These are phyloP conservation scores for Ailurus styani DNA, from an alignment of 2,113 vertebrate genomes.

Conservation along the genomic window DNA sequence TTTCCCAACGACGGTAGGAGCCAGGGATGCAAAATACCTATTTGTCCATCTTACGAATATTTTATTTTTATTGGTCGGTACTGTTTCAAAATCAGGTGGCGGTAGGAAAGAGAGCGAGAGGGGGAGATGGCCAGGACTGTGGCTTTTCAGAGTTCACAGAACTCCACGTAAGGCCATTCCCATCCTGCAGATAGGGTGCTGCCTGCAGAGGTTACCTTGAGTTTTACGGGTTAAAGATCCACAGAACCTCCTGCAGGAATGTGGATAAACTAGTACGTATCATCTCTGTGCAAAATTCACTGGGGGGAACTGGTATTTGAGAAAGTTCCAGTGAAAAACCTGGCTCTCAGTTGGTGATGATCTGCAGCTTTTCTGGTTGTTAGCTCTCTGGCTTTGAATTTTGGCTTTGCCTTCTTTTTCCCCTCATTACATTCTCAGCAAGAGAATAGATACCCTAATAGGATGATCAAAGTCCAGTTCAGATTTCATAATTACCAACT, in stretches of 20 bases:
- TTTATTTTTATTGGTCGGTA: neutral
- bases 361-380: neutral
- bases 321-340: neutral
- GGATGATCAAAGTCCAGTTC: neutral
- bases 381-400: neutral
- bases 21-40: neutral
- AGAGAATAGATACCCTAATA: slow-evolving; percentile 5
- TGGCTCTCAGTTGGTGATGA: neutral
- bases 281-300: neutral
- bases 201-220: neutral
- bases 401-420: neutral
- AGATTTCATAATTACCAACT: slow-evolving; percentile 1
- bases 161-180: fast-evolving
- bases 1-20: neutral
- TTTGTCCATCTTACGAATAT: neutral
- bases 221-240: neutral
- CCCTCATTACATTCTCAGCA: neutral
- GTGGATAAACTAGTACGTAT: neutral
- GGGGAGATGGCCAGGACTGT: neutral
- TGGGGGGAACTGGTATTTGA: neutral
- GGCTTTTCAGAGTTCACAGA: neutral
- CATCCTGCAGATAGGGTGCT: neutral
- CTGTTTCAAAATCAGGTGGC: neutral
- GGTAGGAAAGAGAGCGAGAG: neutral
- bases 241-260: neutral